These are phyloP conservation scores for Channallabes apus DNA, from an alignment of 2,797 vertebrate species.

Conservation along the genomic window DNA sequence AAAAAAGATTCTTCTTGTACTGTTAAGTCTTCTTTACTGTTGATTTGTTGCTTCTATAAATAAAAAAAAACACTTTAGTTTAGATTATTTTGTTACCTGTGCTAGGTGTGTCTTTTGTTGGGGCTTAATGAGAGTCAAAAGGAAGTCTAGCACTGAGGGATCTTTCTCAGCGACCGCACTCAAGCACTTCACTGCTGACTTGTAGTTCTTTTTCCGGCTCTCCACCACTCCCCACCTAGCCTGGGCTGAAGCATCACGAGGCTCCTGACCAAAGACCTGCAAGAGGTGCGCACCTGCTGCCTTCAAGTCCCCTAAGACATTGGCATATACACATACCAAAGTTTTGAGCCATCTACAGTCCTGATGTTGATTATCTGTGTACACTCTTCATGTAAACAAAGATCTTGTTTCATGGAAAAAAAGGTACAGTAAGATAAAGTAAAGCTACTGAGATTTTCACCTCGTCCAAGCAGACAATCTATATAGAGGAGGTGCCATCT, in stretches of 20 bases:
- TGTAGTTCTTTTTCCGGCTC: slow-evolving; percentile 75
- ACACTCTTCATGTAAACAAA: neutral
- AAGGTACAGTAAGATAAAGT: neutral
- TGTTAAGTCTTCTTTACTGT: neutral
- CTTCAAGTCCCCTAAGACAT: slow-evolving; percentile 72
- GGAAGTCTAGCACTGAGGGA: slow-evolving; percentile 70
- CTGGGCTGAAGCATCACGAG: slow-evolving; percentile 71
- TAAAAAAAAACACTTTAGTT: neutral
- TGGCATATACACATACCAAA: slow-evolving; percentile 47
- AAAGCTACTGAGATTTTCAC: slow-evolving; percentile 65
- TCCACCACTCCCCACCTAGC: slow-evolving; percentile 83
- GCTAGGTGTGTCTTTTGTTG: slow-evolving; percentile 71
- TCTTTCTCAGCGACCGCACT: slow-evolving; percentile 79
- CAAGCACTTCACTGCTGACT: slow-evolving; percentile 72
- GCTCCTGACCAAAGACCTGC: slow-evolving; percentile 73
- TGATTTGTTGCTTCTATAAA: neutral
- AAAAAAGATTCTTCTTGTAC: neutral
- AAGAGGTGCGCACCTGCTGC: slow-evolving; percentile 77
- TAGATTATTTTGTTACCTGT: slow-evolving; percentile 73
- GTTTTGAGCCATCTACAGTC: slow-evolving; percentile 26
- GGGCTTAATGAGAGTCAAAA: slow-evolving; percentile 78
- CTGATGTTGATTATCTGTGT: neutral
- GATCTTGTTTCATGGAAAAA: neutral
- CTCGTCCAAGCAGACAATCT: slow-evolving; percentile 79
- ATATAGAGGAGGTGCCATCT: slow-evolving; percentile 80